Evolutionary conservation across 1,140 invertebrate species (phyloP), one percentile per base, ranked within the genome.

Genomic region (Aphaenogaster ashmeadi): DNA sequence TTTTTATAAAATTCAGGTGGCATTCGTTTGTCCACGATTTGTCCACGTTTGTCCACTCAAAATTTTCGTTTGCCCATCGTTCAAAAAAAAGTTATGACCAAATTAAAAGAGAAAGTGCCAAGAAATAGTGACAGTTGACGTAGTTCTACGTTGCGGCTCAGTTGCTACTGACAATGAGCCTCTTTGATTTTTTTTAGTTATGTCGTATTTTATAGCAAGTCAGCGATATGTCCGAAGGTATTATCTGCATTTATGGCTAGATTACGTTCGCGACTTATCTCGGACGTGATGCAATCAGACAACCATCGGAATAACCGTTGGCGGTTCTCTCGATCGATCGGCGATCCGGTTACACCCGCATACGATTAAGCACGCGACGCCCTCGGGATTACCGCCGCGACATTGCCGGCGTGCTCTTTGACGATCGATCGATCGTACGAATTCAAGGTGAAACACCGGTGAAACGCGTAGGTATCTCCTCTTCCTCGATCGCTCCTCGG

Each of bases 401-500:
- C 67, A 36, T 67, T 27, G 79, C 41, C n/a, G 64, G 41, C n/a
- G 27, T 18, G 18, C 21, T 60, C 41, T 36, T 79, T 13, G 60
- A 75, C 75, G 60, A 87, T 87, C 66, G 52, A 27, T 41, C 41
- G 72, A 27, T 75, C 54, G 18, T 15, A 62, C 50, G 13, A 44
- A 88, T 86, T 77, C 77, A 83, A 83, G 86, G 72, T 83, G 33
- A 87, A 27, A 64, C 8, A 21, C 36, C 44, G 9, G 44, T 36
- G 27, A 27, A 27, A 27, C 27, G 87, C 87, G 89, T 90, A 88
- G 89, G 89, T 38, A 80, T 86, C 47, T 72, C 89, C 74, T 87
- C 79, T 87, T 90, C 83, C 81, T 90, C 77, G 77, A 88, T 83
- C 54, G 36, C 47, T 67, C 72, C 64, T 66, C 62, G 47, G 11